Conservation (phyloP, 2,113 vertebrate genomes). For the Nycticryphes semicollaris region DNA sequence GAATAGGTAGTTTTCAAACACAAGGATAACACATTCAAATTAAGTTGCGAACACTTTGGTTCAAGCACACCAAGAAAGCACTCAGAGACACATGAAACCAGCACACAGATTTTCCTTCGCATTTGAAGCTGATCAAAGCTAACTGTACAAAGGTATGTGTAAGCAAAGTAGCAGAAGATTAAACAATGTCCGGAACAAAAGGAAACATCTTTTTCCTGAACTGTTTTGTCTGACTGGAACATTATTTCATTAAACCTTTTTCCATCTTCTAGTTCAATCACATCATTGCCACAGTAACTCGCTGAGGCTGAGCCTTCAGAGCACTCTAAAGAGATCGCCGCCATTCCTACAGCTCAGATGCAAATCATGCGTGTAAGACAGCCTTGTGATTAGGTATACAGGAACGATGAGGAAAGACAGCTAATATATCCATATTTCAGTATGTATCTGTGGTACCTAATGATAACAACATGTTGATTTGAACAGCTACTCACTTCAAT, state of each 20-base stretch:
- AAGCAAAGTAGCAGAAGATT: constrained; percentile 3
- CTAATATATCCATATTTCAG: constrained; percentile 30
- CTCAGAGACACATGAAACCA: background rate
- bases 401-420: background rate
- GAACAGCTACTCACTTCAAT: background rate
- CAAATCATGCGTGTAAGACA: background rate
- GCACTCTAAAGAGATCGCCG: background rate
- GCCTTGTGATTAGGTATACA: background rate
- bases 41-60: background rate
- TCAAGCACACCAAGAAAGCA: background rate
- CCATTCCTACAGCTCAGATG: background rate
- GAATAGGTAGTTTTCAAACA: background rate
- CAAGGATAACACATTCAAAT: constrained; percentile 1
- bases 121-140: constrained; percentile 27
- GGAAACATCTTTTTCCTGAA: background rate
- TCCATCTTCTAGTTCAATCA: background rate
- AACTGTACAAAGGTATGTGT: background rate
- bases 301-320: background rate
- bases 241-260: background rate
- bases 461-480: constrained; percentile 32
- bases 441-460: constrained; percentile 3
- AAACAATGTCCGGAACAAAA: background rate
- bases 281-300: background rate
- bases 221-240: background rate
- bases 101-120: background rate